A percentile compares a stretch with the other conserved stretches of the same genome.
phyloP scores from a whole-genome alignment of 2,797 vertebrate species.

The Myotis planiceps region DNA sequence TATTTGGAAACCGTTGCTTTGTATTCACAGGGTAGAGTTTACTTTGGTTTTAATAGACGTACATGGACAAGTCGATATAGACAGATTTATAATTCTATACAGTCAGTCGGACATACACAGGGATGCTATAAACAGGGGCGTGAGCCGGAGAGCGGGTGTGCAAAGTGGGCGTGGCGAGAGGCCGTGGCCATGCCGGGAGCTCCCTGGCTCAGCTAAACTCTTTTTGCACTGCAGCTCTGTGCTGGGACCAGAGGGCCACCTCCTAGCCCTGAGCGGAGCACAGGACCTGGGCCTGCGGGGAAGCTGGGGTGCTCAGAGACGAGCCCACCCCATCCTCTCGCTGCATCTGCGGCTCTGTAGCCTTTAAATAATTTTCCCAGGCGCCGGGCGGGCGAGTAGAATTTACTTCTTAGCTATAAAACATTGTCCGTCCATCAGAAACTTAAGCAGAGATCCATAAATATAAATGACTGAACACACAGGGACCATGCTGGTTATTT shows the following conservation, averaged over 20 bases:
- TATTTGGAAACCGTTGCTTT: conserved; percentile 37
- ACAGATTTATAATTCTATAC: conserved; percentile 84
- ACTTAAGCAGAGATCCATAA: not conserved
- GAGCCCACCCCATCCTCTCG: not conserved
- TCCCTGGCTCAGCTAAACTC: conserved; percentile 69
- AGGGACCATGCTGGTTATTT: not conserved
- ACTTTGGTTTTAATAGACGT: conserved; percentile 78
- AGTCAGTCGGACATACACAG: conserved; percentile 82
- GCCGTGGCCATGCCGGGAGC: conserved; percentile 61
- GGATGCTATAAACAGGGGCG: conserved; percentile 79
- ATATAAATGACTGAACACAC: not conserved
- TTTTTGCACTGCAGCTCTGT: conserved; percentile 45
- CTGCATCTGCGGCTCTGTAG: not conserved
- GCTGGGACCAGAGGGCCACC: not conserved
- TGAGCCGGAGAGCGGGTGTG: conserved; percentile 79
- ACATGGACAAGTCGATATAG: conserved; percentile 82
- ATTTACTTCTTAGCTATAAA: not conserved
- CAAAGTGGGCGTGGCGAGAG: conserved; percentile 73
- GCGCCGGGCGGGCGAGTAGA: not conserved
- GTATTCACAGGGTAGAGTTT: conserved; percentile 16
- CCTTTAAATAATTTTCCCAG: not conserved
- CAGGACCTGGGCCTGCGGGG: not conserved
- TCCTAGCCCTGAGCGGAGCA: conserved; percentile 25
- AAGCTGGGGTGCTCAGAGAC: not conserved
- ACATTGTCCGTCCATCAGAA: not conserved